Conservation (phyloP, 1,140 invertebrate genomes). For the Tribolium castaneum region DNA sequence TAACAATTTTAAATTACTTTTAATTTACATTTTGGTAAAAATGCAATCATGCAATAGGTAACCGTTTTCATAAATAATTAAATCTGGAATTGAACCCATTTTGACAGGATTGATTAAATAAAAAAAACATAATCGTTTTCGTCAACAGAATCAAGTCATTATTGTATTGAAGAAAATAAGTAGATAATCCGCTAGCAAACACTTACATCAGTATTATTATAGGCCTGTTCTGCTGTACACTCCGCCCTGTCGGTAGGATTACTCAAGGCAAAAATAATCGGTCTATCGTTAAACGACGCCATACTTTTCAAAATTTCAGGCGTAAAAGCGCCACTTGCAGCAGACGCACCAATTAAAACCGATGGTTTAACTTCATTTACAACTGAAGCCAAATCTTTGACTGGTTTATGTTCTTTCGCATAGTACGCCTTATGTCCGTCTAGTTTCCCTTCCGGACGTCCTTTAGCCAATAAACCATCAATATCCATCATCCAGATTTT, state of each 20-base stretch:
- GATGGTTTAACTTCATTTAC: conserved; percentile 87
- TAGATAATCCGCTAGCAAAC: background rate
- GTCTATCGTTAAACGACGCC: conserved; percentile 86
- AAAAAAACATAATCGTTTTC: no score
- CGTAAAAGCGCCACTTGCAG: conserved; percentile 88
- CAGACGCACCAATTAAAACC: conserved; percentile 90
- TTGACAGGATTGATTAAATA: no score
- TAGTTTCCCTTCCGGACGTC: conserved; percentile 77
- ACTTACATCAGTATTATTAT: conserved; percentile 83
- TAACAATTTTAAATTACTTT: no score
- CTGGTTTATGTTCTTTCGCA: conserved; percentile 83
- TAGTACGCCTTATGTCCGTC: conserved; percentile 83
- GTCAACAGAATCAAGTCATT: no score
- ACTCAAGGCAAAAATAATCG: conserved; percentile 94
- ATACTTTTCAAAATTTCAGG: conserved; percentile 86
- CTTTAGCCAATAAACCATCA: conserved; percentile 82
- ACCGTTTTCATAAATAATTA: no score
- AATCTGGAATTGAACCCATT: no score
- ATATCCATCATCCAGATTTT: conserved; percentile 93
- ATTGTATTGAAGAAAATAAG: no score
- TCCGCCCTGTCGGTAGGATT: conserved; percentile 97
- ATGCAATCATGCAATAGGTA: no score
- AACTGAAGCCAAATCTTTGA: conserved; percentile 81
- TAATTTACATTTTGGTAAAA: no score
- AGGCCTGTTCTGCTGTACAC: conserved; percentile 95